Evolutionary conservation across 2,888 invertebrate genomes (phyloP), one percentile per base, ranked within the genome.

Genomic region (Coronaproctus castanopsis): DNA sequence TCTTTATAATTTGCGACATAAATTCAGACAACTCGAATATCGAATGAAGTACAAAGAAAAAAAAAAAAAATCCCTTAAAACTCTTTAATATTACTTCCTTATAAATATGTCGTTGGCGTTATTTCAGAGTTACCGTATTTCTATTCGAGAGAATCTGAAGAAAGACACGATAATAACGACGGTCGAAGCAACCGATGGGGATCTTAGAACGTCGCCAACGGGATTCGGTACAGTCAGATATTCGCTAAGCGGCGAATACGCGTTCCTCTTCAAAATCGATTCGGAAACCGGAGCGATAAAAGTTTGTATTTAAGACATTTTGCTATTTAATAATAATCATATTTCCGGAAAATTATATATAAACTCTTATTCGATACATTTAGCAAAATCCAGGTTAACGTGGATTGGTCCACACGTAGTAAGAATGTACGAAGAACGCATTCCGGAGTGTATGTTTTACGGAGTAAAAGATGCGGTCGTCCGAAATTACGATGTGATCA

Each of bases 201-300:
- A 85, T 67, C 79, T 78, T 2, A 77, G 80, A 0, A 75, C 72
- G 61, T 80, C 78, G 0, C 76, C 70, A 54, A 73, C 77, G 57
- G 84, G 84, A 0, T 85, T 78, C 67, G 83, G 85, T 0, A 78
- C 80, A 58, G 75, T 90, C 2, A 71, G 78, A 51, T 90, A 88
- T 67, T 76, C 80, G 0, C 68, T 90, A 23, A 78, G 80, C 52
- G 86, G 85, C 23, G 84, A 86, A 67, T 82, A 82, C 67, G 80
- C 84, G 0, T 79, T 80, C 63, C 71, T 83, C 3, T 88, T 90
- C 65, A 77, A 75, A 3, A 83, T 89, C 48, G 79, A 87, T 68
- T 77, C 80, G 23, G 65, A 75, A 1, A 80, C 78, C n/a, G 86
- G 86, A 1, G 77, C 78, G 50, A 79, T 87, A 60, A 75, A 77